A percentile compares a stretch with the other conserved stretches of the same genome.
Conservation (phyloP, 2,888 invertebrate species). For the Melieria crassipennis region DNA sequence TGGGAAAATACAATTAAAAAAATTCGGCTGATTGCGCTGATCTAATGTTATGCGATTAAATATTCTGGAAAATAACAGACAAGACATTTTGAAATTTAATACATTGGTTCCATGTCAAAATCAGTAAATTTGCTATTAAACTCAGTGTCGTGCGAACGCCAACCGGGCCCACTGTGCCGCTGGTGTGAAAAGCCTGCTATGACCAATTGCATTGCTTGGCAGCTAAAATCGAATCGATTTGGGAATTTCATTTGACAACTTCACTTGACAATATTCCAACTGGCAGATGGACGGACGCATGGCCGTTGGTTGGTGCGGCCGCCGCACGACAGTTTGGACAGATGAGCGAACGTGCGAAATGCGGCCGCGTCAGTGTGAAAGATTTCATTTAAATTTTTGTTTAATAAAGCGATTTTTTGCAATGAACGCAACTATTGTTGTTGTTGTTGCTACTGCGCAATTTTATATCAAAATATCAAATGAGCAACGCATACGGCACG, state of each 20-base stretch:
- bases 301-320: slow-evolving; percentile 10
- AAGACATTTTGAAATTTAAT: too few species aligned
- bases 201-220: slow-evolving; percentile 34
- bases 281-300: slow-evolving; percentile 40
- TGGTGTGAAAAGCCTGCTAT: slow-evolving; percentile 17
- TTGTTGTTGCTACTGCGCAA: not conserved
- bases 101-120: too few species aligned
- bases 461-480: slow-evolving; percentile 15
- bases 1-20: too few species aligned
- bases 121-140: too few species aligned
- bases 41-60: too few species aligned
- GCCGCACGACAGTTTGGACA: slow-evolving; percentile 9
- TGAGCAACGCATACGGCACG: slow-evolving; percentile 7
- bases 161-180: not conserved
- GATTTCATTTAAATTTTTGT: slow-evolving; percentile 41
- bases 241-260: slow-evolving; percentile 55
- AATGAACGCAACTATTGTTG: not conserved
- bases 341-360: slow-evolving; percentile 22
- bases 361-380: slow-evolving; percentile 34
- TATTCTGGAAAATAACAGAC: too few species aligned
- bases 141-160: too few species aligned
- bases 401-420: slow-evolving; percentile 32
- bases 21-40: too few species aligned
- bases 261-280: slow-evolving; percentile 44
- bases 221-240: slow-evolving; percentile 53